Evolutionary conservation across 2,113 vertebrate species (phyloP).

Genomic region (Pedionomus torquatus): DNA sequence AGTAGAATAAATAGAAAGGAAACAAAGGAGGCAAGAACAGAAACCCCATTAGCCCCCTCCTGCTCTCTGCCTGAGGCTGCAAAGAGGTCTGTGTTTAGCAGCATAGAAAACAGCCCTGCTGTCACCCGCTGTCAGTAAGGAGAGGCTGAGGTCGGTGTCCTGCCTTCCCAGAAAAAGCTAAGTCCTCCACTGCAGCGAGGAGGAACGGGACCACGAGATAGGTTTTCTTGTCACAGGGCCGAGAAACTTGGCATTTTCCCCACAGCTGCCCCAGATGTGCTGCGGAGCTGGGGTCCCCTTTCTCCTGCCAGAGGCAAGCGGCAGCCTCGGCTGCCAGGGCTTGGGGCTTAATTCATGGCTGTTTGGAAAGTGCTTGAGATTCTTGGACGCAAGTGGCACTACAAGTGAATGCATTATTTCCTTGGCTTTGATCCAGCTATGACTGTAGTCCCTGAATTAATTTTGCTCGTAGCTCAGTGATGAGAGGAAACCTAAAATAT

Average conservation of each 20-base stretch:
- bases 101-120: neutral
- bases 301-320: neutral
- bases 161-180: neutral
- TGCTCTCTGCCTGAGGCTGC: constrained; percentile 33
- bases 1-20: neutral
- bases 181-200: neutral
- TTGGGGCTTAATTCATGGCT: neutral
- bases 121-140: neutral
- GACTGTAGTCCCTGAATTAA: constrained; percentile 50
- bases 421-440: constrained; percentile 37
- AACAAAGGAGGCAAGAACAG: constrained; percentile 37
- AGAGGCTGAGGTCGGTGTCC: neutral
- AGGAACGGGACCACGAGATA: neutral
- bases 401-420: constrained; percentile 32
- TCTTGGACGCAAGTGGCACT: constrained; percentile 25
- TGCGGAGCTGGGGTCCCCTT: fast-evolving
- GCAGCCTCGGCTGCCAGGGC: neutral
- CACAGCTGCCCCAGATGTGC: fast-evolving
- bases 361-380: constrained; percentile 21
- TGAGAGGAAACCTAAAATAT: constrained; percentile 17
- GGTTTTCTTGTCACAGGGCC: fast-evolving
- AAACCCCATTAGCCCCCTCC: constrained; percentile 8
- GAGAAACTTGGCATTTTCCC: neutral
- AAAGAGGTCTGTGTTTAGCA: neutral
- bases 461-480: neutral